A percentile compares a stretch with the other conserved stretches of the same genome.
phyloP scores from a whole-genome alignment of 2,113 vertebrate species.

The Forbesichthys agassizii region DNA sequence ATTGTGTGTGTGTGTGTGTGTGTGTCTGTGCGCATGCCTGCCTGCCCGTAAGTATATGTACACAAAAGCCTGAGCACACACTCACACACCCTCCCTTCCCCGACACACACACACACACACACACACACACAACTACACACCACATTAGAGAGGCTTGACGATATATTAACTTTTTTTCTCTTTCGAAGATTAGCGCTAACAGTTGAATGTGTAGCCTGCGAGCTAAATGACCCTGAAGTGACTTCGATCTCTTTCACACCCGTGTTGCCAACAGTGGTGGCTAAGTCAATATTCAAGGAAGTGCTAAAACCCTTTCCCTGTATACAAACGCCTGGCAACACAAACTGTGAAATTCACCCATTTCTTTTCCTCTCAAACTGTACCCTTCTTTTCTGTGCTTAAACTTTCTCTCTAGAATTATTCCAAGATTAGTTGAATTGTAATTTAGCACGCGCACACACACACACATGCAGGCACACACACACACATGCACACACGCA shows the following conservation, averaged over 20 bases:
- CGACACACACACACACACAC: neutral
- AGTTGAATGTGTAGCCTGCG: too few relatives aligned
- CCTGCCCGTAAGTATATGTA: too few relatives aligned
- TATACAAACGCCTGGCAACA: neutral
- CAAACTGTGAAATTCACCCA: slow-evolving; percentile 8
- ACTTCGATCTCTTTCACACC: slow-evolving; percentile 29
- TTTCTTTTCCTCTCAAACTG: neutral
- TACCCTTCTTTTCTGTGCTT: too few relatives aligned
- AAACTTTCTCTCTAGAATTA: too few relatives aligned
- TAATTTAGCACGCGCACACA: neutral
- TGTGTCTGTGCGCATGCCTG: neutral
- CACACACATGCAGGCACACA: neutral
- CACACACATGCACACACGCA: neutral
- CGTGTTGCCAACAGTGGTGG: slow-evolving; percentile 9
- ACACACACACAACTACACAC: neutral
- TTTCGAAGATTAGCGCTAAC: too few relatives aligned
- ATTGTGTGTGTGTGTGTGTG: neutral
- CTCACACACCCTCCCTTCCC: neutral
- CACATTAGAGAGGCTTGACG: too few relatives aligned
- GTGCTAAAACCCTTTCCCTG: slow-evolving; percentile 21
- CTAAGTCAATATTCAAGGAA: slow-evolving; percentile 44
- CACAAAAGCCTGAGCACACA: neutral
- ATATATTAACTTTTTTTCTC: too few relatives aligned
- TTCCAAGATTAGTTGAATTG: too few relatives aligned
- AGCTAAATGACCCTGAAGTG: slow-evolving; percentile 23